Conservation (phyloP, 2,113 vertebrate genomes). For the Sardina pilchardus region DNA sequence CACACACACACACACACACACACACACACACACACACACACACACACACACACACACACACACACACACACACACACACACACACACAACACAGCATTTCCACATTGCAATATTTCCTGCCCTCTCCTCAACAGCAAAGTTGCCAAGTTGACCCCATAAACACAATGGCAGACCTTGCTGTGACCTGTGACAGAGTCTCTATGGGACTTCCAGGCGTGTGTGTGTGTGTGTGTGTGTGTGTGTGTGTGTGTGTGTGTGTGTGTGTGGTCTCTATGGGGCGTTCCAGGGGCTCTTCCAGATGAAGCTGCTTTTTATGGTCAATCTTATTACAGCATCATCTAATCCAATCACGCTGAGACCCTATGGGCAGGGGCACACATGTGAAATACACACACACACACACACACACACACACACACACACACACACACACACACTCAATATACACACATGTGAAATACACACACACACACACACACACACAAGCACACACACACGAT, state of each 20-base stretch:
- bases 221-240: too few relatives aligned
- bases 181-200: neutral
- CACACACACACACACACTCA: neutral
- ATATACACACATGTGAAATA: neutral
- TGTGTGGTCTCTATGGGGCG: neutral
- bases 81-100: neutral
- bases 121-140: too few relatives aligned
- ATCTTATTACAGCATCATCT: neutral
- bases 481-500: neutral
- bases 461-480: neutral
- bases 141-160: neutral
- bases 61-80: slow-evolving; percentile 15
- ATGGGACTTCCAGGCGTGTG: neutral
- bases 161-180: neutral
- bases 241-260: too few relatives aligned
- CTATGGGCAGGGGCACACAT: neutral
- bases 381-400: slow-evolving; percentile 3
- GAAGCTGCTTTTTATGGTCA: neutral
- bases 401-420: slow-evolving; percentile 13
- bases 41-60: slow-evolving; percentile 4
- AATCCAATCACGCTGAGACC: neutral
- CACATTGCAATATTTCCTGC: neutral
- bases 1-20: slow-evolving; percentile 15
- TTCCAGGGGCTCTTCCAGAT: neutral
- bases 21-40: neutral